These are phyloP conservation scores for Timema cristinae DNA, from an alignment of 2,888 invertebrate genomes.

Conservation along the genomic window DNA sequence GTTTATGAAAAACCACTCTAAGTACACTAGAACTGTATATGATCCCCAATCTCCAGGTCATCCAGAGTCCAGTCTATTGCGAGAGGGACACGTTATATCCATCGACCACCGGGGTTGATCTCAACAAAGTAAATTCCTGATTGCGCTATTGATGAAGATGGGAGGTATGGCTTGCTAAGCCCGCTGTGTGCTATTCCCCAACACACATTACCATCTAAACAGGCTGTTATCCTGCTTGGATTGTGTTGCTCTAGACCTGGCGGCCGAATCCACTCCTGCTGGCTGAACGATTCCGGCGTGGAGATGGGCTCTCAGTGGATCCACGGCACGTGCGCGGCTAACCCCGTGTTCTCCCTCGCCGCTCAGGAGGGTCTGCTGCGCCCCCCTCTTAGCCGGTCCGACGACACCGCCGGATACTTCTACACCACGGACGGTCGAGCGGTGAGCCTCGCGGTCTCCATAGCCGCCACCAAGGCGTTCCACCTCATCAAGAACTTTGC, in stretches of 20 bases:
- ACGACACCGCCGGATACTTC: constrained; percentile 56
- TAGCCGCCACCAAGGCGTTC: constrained; percentile 63
- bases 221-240: not conserved
- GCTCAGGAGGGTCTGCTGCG: constrained; percentile 63
- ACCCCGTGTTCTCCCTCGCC: constrained; percentile 66
- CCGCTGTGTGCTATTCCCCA: no score
- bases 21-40: no score
- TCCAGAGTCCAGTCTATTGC: no score
- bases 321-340: constrained; percentile 64
- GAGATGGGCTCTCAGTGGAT: constrained; percentile 76
- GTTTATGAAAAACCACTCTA: no score
- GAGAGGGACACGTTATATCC: no score
- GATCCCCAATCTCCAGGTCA: no score
- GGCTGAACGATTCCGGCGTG: constrained; percentile 70
- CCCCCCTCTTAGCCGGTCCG: constrained; percentile 53
- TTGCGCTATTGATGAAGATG: no score
- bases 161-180: no score
- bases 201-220: not conserved
- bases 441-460: constrained; percentile 58
- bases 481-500: constrained; percentile 65
- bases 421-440: constrained; percentile 68
- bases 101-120: no score
- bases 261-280: constrained; percentile 72
- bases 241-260: constrained; percentile 55
- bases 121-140: no score